These are phyloP conservation scores for Cataglyphis rosenhaueri DNA, from an alignment of 2,888 invertebrate genomes.

Conservation along the genomic window DNA sequence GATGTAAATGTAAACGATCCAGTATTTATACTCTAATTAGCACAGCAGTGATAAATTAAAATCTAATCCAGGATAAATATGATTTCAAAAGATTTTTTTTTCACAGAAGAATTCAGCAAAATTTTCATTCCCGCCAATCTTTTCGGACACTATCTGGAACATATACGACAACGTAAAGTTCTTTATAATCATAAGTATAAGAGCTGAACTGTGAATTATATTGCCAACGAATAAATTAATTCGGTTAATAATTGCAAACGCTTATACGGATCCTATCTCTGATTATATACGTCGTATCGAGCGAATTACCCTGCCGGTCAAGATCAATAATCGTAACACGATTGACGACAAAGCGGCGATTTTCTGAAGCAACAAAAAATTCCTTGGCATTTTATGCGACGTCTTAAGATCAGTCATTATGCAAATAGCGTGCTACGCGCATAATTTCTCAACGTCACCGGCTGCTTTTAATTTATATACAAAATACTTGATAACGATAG, in stretches of 20 bases:
- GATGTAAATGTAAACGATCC: slow-evolving; percentile 25
- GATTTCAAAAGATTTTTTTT: slow-evolving; percentile 45
- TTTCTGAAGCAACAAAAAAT: neutral
- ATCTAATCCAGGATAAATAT: neutral
- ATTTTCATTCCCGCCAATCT: neutral
- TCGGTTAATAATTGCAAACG: neutral
- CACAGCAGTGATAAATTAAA: slow-evolving; percentile 26
- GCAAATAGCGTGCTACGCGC: slow-evolving; percentile 18
- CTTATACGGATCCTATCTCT: neutral
- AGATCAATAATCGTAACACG: neutral
- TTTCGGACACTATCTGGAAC: neutral
- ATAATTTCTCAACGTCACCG: neutral
- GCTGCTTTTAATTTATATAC: neutral
- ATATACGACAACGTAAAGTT: too few species aligned
- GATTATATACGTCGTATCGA: neutral
- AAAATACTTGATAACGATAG: neutral
- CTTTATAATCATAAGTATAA: slow-evolving; percentile 7
- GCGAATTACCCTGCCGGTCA: neutral
- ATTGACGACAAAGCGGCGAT: neutral
- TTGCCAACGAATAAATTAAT: neutral
- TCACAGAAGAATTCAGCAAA: neutral
- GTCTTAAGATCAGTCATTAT: slow-evolving; percentile 11
- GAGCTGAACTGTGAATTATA: neutral
- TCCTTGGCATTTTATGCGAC: neutral
- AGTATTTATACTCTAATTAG: slow-evolving; percentile 44